A percentile compares a stretch with the other conserved stretches of the same genome.
Evolutionary conservation across 2,797 vertebrate genomes (phyloP).

Genomic region (Artibeus lituratus): DNA sequence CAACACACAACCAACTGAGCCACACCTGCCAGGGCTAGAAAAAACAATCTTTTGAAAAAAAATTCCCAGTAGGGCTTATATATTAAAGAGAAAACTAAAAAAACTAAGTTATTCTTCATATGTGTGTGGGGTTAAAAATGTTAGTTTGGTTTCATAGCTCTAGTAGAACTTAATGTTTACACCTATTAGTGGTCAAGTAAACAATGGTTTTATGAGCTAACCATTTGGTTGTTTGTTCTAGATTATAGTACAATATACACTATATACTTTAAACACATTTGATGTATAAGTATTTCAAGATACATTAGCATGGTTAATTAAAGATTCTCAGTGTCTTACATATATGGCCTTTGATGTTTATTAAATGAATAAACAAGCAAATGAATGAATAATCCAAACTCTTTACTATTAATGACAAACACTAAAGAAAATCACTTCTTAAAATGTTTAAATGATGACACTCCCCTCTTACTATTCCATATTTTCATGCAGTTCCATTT

Average conservation of each 20-base stretch:
- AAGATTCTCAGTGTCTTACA: background rate
- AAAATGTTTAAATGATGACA: background rate
- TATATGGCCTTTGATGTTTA: background rate
- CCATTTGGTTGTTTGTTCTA: background rate
- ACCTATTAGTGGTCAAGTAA: background rate
- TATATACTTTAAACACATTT: background rate
- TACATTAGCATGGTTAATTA: background rate
- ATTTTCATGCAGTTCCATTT: background rate
- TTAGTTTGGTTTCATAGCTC: background rate
- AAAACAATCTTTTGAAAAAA: background rate
- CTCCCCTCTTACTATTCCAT: background rate
- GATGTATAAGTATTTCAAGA: background rate
- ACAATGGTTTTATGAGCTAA: background rate
- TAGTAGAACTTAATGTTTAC: background rate
- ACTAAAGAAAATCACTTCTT: background rate
- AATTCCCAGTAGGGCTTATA: background rate
- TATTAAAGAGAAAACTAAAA: slow-evolving; percentile 15
- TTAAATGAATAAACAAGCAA: background rate
- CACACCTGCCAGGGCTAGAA: too few relatives aligned
- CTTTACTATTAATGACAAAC: slow-evolving; percentile 4
- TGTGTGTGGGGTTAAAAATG: background rate
- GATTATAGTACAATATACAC: background rate
- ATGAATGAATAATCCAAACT: background rate
- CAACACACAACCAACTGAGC: too few relatives aligned
- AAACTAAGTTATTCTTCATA: background rate